Percentiles rank a stretch among this genome's conserved stretches.
Evolutionary conservation across 53 echinoderm and acorn worm genomes (phyloP).

Genomic region (Henricia sp.): DNA sequence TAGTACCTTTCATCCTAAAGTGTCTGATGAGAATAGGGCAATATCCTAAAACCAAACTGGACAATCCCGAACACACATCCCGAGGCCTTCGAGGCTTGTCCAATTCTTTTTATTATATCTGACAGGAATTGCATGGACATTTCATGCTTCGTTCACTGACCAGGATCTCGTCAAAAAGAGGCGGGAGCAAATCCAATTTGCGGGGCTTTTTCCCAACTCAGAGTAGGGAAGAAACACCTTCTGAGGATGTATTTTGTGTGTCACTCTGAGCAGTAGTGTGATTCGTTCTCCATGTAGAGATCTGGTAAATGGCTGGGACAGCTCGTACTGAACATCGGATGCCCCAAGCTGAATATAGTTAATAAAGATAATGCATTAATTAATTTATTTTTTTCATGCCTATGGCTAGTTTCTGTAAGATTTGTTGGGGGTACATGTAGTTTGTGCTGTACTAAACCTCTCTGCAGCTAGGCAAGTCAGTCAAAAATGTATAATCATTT

Average conservation of each 20-base stretch:
- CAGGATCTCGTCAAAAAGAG: constrained; percentile 38
- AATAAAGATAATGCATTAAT: constrained; percentile 40
- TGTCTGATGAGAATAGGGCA: no score
- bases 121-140: constrained; percentile 54
- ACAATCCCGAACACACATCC: no score
- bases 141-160: constrained; percentile 43
- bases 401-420: not conserved
- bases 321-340: not conserved
- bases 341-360: not conserved
- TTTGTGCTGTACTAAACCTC: no score
- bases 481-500: no score
- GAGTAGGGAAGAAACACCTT: constrained; percentile 37
- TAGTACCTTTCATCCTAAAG: no score
- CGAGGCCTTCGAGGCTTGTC: not conserved
- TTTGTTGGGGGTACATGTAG: no score
- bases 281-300: constrained; percentile 4
- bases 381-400: not conserved
- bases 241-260: constrained; percentile 39
- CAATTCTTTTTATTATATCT: constrained; percentile 28
- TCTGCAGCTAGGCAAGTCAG: no score
- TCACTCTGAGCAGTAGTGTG: constrained; percentile 22
- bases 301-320: constrained; percentile 26
- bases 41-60: no score
- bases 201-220: constrained; percentile 20
- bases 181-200: constrained; percentile 56